Evolutionary conservation across 2,888 invertebrate genomes (phyloP).

Genomic region (Eupithecia subfuscata): DNA sequence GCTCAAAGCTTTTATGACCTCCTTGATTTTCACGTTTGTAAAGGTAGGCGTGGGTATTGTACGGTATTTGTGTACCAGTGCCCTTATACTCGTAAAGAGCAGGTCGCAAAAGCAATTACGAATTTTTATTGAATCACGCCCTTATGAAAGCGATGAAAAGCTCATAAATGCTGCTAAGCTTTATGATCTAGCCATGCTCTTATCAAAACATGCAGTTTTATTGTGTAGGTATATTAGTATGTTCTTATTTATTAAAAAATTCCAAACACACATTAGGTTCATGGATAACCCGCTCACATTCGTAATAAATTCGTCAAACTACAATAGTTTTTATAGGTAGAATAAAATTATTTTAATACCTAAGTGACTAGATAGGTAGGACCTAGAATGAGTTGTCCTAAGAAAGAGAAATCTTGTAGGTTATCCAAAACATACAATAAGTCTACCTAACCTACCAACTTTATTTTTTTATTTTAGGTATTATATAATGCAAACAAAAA

Average conservation of each 20-base stretch:
- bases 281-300: neutral
- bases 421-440: neutral
- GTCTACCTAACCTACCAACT: neutral
- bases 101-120: conserved; percentile 7
- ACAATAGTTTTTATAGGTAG: neutral
- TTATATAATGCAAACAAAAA: neutral
- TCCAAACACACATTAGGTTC: neutral
- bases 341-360: too few species aligned
- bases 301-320: neutral
- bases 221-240: too few species aligned
- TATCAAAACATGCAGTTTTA: neutral
- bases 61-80: neutral
- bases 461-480: neutral
- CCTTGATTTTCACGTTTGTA: neutral
- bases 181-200: neutral
- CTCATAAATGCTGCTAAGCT: neutral
- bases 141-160: conserved; percentile 1
- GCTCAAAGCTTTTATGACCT: neutral
- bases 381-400: neutral
- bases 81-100: neutral
- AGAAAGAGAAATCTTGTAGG: neutral
- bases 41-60: neutral
- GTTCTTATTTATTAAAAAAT: too few species aligned
- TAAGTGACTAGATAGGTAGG: too few species aligned
- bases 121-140: conserved; percentile 1